Evolutionary conservation across 2,113 vertebrate genomes (phyloP).

Genomic region (Octodon degus): DNA sequence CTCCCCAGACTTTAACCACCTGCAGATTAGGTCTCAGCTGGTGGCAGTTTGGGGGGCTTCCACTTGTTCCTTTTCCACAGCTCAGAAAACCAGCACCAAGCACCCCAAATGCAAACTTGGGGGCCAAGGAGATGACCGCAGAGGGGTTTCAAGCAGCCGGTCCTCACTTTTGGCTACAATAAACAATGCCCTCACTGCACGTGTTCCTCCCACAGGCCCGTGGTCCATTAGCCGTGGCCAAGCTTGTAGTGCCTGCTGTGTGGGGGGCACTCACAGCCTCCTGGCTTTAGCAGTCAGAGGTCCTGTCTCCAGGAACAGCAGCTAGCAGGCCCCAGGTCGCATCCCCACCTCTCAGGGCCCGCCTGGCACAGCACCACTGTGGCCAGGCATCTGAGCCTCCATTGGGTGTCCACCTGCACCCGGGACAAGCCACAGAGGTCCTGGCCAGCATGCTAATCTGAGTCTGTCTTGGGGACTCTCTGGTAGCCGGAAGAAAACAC

Average conservation of each 20-base stretch:
- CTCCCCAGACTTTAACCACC: background rate
- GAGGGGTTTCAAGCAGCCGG: background rate
- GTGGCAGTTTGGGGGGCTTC: background rate
- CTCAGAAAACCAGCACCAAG: background rate
- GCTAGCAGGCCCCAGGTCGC: background rate
- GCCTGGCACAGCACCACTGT: background rate
- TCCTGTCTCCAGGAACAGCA: background rate
- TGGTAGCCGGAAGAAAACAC: background rate
- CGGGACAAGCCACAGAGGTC: background rate
- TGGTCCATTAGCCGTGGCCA: background rate
- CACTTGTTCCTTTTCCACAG: background rate
- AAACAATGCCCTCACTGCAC: background rate
- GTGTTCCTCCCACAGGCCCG: background rate
- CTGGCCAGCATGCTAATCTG: background rate
- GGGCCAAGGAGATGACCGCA: background rate
- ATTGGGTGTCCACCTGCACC: background rate
- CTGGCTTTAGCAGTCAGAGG: background rate
- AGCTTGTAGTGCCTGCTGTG: background rate
- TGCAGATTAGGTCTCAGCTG: too few species aligned
- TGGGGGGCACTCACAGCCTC: background rate
- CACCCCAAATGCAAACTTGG: background rate
- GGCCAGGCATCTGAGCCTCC: background rate
- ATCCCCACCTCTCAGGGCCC: too few species aligned
- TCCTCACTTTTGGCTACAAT: background rate
- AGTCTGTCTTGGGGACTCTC: background rate